Evolutionary conservation across 2,113 vertebrate species (phyloP), one percentile per base, ranked within the genome.

Genomic region (Protobothrops flavoviridis): DNA sequence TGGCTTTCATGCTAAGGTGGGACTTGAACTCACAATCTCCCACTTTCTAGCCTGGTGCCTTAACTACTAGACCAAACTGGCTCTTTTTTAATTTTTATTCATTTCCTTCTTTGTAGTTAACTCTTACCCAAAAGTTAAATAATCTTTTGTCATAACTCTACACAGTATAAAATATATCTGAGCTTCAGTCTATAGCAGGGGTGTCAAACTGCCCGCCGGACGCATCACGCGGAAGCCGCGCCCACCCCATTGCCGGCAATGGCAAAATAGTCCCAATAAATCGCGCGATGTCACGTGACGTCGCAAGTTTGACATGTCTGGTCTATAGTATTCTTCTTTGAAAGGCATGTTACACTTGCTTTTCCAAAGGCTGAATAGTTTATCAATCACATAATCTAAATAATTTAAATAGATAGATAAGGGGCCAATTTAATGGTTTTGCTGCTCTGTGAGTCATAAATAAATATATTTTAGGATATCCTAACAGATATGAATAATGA

Each of bases 101-200:
- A 53, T 90, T 59, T 93, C 9, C 59, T 94, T 39, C 17, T 81
- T 94, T 87, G 55, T 39, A 93, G 95, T 95, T 56, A 55, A 52
- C 91, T 88, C 86, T 94, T 50, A 93, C 26, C 74, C 88, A 91
- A 52, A 93, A 87, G 69, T 91, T 92, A 88, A 90, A 87, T 29
- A 85, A 57, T 0, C 0, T 17, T 91, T 56, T 45, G 55, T 91
- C 1, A 45, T 43, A 94, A 85, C 93, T 91, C 52, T 12, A n/a
- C 3, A 20, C 57, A 89, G 61, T 89, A 61, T 1, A 81, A 85
- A 24, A 52, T 3, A 11, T 86, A 0, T 90, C 92, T 94, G 26
- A 50, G 48, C 43, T 91, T 61, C 88, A 45, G 5, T 26, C 55
- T 69, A 50, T 50, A 50, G 48, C 48, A 50, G 48, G 48, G 48